Conservation (phyloP, 2,888 invertebrate genomes). For the Idaea aversata region DNA sequence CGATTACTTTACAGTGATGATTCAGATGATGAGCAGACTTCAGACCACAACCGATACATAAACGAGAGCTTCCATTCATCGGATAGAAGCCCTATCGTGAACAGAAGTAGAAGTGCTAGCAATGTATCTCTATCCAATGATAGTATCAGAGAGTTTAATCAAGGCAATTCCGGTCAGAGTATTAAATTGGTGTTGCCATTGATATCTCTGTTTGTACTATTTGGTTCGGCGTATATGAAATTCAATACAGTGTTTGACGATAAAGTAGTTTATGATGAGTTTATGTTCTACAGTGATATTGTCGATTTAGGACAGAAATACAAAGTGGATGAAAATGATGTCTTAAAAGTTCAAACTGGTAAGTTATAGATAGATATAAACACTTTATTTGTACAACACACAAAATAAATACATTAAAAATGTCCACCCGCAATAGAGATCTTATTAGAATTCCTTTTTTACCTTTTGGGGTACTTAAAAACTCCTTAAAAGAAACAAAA, state of each 20-base stretch:
- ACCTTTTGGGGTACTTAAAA: neutral
- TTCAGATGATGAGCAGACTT: constrained; percentile 26
- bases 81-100: constrained; percentile 9
- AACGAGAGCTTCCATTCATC: constrained; percentile 18
- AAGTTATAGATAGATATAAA: constrained; percentile 22
- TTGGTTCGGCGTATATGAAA: neutral
- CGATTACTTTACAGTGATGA: constrained; percentile 60
- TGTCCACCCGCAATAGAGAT: neutral
- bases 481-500: neutral
- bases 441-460: neutral
- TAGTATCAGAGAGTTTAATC: neutral
- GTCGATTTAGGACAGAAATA: constrained; percentile 53
- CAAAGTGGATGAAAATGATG: constrained; percentile 52
- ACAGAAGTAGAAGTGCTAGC: constrained; percentile 3
- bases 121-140: neutral
- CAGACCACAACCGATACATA: constrained; percentile 19
- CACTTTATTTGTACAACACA: too few species aligned
- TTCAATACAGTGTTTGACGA: constrained; percentile 5
- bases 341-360: constrained; percentile 63
- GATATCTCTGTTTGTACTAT: constrained; percentile 4
- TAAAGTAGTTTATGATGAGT: constrained; percentile 41
- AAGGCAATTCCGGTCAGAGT: neutral
- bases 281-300: constrained; percentile 55
- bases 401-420: neutral
- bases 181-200: neutral